These are phyloP conservation scores for Poecilobothrus nobilitatus DNA, from an alignment of 2,888 invertebrate genomes.

Conservation along the genomic window DNA sequence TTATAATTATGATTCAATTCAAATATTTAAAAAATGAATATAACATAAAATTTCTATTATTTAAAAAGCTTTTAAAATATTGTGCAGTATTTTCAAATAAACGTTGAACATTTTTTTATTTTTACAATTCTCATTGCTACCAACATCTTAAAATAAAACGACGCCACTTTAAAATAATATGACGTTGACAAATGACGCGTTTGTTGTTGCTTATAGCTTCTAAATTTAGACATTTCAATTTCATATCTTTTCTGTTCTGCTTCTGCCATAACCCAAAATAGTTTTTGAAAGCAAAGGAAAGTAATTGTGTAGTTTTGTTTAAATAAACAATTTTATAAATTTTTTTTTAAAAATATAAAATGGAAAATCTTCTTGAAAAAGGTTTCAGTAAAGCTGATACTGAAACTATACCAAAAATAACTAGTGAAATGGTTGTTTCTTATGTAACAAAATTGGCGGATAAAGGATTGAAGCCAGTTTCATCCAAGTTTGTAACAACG, in stretches of 20 bases:
- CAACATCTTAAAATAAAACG: conserved; percentile 13
- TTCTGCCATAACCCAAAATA: neutral
- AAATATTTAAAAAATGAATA: too few relatives aligned
- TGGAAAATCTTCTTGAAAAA: conserved; percentile 33
- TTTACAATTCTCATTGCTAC: conserved; percentile 14
- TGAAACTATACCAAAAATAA: conserved; percentile 33
- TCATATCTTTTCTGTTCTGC: neutral
- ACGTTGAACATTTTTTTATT: conserved; percentile 8
- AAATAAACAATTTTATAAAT: neutral
- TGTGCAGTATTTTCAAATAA: too few relatives aligned
- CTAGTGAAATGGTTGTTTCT: conserved; percentile 36
- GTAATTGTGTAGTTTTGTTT: neutral
- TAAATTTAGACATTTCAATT: conserved; percentile 18
- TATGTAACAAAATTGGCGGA: conserved; percentile 29
- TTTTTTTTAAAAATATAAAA: conserved; percentile 18
- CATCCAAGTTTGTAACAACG: neutral
- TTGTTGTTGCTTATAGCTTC: conserved; percentile 13
- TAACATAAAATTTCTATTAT: too few relatives aligned
- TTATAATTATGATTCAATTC: too few relatives aligned
- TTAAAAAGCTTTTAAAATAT: too few relatives aligned
- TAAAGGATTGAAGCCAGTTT: neutral
- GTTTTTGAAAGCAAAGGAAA: neutral
- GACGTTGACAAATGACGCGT: conserved; percentile 1
- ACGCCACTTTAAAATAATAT: conserved; percentile 1
- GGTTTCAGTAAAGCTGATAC: conserved; percentile 39